phyloP scores from a whole-genome alignment of 2,888 invertebrate genomes.

The Embidobia sp. region DNA sequence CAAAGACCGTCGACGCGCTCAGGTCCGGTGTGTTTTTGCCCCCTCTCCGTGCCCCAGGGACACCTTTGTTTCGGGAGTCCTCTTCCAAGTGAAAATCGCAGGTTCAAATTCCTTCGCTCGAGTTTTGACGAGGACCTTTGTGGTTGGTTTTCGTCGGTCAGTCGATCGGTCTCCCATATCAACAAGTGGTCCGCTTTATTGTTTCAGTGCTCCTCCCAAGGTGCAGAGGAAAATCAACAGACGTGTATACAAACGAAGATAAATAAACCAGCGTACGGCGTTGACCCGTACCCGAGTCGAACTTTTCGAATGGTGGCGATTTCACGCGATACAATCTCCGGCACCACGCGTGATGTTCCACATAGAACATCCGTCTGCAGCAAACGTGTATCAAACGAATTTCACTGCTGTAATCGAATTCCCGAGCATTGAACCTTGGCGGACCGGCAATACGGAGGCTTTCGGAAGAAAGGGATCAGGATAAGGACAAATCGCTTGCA shows the following conservation, averaged over 20 bases:
- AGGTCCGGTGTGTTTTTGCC: no score
- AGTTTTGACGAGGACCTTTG: constrained; percentile 16
- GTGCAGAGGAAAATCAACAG: no score
- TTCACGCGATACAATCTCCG: constrained; percentile 30
- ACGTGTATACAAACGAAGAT: no score
- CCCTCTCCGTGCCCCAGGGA: no score
- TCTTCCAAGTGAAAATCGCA: constrained; percentile 15
- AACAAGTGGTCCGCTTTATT: no score
- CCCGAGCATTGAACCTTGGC: constrained; percentile 15
- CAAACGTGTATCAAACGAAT: constrained; percentile 20
- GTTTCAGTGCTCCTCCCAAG: no score
- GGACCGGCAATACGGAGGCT: background rate
- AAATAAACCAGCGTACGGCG: no score
- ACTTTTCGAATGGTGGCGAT: constrained; percentile 24
- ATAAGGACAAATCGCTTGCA: no score
- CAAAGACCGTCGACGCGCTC: no score
- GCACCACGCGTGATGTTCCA: constrained; percentile 29
- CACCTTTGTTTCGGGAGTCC: constrained; percentile 33
- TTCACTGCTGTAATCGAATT: constrained; percentile 19
- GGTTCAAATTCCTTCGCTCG: constrained; percentile 29
- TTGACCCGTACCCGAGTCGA: background rate
- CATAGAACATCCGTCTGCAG: constrained; percentile 47
- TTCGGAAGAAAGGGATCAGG: no score
- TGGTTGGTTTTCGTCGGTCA: constrained; percentile 6
- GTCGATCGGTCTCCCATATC: background rate